Evolutionary conservation across 2,888 invertebrate species (phyloP).

Genomic region (Epirrhoe tristata): DNA sequence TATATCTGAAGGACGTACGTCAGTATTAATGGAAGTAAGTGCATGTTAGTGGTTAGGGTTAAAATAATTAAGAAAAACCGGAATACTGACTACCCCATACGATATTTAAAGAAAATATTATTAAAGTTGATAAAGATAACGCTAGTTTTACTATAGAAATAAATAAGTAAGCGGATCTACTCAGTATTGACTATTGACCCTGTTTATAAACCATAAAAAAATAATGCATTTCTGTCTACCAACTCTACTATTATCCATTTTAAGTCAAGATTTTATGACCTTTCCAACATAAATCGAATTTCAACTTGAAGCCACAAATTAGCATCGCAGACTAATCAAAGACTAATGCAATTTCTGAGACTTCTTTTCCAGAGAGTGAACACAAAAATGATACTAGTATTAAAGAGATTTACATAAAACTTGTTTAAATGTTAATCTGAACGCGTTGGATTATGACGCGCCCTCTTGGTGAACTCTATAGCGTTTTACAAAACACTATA

Average conservation of each 20-base stretch:
- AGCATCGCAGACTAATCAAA: constrained; percentile 48
- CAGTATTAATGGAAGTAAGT: too few species aligned
- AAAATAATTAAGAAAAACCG: too few species aligned
- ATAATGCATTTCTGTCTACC: neutral
- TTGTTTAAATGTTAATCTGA: constrained; percentile 83
- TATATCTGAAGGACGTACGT: too few species aligned
- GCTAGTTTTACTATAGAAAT: too few species aligned
- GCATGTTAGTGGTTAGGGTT: too few species aligned
- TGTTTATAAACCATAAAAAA: too few species aligned
- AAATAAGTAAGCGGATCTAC: too few species aligned
- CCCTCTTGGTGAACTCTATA: constrained; percentile 59
- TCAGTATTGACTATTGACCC: too few species aligned
- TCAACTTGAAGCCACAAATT: constrained; percentile 28
- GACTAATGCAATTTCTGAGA: constrained; percentile 57
- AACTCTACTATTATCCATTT: neutral
- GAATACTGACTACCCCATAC: too few species aligned
- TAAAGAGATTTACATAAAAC: constrained; percentile 80
- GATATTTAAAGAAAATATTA: too few species aligned
- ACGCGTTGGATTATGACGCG: constrained; percentile 71
- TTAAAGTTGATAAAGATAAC: too few species aligned
- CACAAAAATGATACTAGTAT: constrained; percentile 69
- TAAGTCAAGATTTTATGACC: constrained; percentile 11
- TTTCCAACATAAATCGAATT: constrained; percentile 16
- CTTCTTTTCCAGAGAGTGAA: constrained; percentile 57
- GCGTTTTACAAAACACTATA: neutral